These are phyloP conservation scores for Heliconius charithonia DNA, from an alignment of 2,888 invertebrate genomes.

Conservation along the genomic window DNA sequence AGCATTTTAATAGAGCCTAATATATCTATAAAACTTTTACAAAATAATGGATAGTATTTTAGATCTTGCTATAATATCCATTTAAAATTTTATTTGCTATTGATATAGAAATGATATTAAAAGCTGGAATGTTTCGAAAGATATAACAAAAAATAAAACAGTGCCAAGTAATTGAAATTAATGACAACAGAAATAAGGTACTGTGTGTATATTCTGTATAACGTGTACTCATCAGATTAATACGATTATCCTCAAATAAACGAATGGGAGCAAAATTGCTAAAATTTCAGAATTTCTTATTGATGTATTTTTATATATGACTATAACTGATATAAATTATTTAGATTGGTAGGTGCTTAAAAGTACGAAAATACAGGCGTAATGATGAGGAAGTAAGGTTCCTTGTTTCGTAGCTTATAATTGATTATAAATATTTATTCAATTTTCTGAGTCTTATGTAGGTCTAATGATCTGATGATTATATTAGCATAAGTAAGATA, in stretches of 20 bases:
- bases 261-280: conserved; percentile 75
- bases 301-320: conserved; percentile 41
- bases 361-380: conserved; percentile 33
- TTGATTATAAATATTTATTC: conserved; percentile 24
- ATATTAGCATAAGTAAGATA: conserved; percentile 31
- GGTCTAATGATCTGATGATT: conserved; percentile 29
- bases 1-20: conserved; percentile 56
- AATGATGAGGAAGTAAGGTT: conserved; percentile 23
- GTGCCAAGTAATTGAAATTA: conserved; percentile 46
- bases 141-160: conserved; percentile 6
- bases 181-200: conserved; percentile 63
- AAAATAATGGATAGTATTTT: background rate
- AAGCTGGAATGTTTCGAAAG: background rate
- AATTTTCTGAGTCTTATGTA: conserved; percentile 30
- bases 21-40: conserved; percentile 40
- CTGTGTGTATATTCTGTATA: conserved; percentile 48
- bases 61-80: background rate
- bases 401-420: conserved; percentile 30
- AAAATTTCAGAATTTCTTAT: conserved; percentile 47
- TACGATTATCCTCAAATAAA: conserved; percentile 56
- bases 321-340: conserved; percentile 9
- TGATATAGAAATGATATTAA: background rate
- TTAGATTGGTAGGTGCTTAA: conserved; percentile 36
- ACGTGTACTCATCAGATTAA: conserved; percentile 49
- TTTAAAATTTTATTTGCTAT: background rate